Percentiles rank a stretch among this genome's conserved stretches.
Evolutionary conservation across 2,797 vertebrate species (phyloP).

Genomic region (Otolemur crassicaudatus): DNA sequence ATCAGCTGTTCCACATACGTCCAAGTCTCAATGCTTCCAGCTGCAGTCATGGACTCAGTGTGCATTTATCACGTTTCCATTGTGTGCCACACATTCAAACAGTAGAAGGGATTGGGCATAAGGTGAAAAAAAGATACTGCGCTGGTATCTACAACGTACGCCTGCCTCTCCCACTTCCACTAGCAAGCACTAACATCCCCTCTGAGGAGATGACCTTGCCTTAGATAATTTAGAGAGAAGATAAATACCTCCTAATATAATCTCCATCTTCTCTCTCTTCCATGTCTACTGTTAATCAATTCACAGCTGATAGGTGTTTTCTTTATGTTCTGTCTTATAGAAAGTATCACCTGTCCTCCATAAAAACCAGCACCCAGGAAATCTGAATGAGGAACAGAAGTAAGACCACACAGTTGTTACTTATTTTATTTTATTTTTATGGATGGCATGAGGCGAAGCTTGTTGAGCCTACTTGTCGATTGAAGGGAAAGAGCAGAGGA

Average conservation of each 20-base stretch:
- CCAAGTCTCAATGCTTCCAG: background rate
- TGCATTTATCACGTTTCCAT: background rate
- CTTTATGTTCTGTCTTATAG: background rate
- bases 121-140: too few relatives aligned
- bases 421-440: too few relatives aligned
- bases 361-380: background rate
- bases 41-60: background rate
- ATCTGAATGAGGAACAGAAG: too few relatives aligned
- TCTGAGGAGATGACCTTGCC: too few relatives aligned
- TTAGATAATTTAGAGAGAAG: background rate
- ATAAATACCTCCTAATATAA: background rate
- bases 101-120: background rate
- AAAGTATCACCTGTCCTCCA: background rate
- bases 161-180: background rate
- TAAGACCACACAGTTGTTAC: too few relatives aligned
- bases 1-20: background rate
- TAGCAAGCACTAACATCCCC: background rate
- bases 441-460: too few relatives aligned
- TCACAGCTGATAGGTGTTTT: background rate
- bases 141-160: rapidly evolving
- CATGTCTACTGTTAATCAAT: background rate
- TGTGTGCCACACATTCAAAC: background rate
- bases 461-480: too few relatives aligned
- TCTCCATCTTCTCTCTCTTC: background rate
- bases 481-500: too few relatives aligned